A percentile compares a stretch with the other conserved stretches of the same genome.
Evolutionary conservation across 2,113 vertebrate species (phyloP).

Genomic region (Bubo scandiacus): DNA sequence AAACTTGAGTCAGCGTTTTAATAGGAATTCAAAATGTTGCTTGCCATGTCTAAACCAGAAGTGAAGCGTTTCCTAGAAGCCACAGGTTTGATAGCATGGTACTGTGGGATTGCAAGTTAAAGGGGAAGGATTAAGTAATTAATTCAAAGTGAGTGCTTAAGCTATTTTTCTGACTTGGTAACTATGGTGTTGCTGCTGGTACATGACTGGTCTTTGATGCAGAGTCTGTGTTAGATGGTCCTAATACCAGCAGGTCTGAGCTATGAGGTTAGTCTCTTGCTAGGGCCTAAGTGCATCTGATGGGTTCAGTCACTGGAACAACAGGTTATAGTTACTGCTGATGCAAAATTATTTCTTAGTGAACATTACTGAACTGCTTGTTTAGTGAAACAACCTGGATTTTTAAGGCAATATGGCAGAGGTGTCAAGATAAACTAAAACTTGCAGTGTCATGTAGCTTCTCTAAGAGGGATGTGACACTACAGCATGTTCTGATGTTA

Average conservation of each 20-base stretch:
- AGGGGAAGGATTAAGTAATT: background rate
- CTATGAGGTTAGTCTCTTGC: background rate
- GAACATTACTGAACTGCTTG: background rate
- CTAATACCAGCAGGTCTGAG: background rate
- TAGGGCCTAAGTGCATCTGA: background rate
- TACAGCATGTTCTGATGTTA: background rate
- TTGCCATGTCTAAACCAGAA: background rate
- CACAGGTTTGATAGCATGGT: background rate
- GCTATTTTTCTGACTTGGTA: background rate
- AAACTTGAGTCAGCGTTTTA: background rate
- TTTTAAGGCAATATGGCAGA: background rate
- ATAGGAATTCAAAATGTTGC: background rate
- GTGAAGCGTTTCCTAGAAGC: background rate
- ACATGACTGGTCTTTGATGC: background rate
- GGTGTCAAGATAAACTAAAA: background rate
- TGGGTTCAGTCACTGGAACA: background rate
- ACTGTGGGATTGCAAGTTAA: background rate
- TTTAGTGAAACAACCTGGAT: background rate
- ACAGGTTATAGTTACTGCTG: background rate
- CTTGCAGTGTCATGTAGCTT: background rate
- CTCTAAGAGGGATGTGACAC: background rate
- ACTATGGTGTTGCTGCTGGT: rapidly evolving
- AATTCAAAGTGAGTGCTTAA: background rate
- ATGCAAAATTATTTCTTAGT: background rate
- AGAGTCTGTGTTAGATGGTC: background rate